Percentiles rank a stretch among this genome's conserved stretches.
Conservation (phyloP, 1,140 invertebrate genomes). For the Drosophila yakuba region DNA sequence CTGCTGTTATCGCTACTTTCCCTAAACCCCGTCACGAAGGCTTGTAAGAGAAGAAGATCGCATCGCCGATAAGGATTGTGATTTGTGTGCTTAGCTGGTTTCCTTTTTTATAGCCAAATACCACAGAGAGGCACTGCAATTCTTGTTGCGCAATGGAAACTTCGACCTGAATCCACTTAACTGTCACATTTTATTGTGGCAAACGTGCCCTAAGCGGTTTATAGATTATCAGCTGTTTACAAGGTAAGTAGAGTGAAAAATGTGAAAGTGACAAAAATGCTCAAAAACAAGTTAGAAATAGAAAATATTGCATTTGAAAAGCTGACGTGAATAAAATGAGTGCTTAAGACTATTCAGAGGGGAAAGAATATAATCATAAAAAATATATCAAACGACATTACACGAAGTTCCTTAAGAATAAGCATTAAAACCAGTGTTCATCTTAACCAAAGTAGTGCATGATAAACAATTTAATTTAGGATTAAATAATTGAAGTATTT, state of each 20-base stretch:
- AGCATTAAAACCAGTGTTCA: too few species aligned
- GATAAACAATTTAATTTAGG: too few species aligned
- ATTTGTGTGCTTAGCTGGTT: slow-evolving; percentile 15
- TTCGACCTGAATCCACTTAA: slow-evolving; percentile 77
- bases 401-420: too few species aligned
- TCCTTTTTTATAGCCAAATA: slow-evolving; percentile 52
- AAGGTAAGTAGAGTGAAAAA: slow-evolving; percentile 51
- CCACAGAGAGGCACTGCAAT: slow-evolving; percentile 52
- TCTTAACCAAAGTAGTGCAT: too few species aligned
- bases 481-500: too few species aligned
- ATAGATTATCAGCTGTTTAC: slow-evolving; percentile 66
- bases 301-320: background rate
- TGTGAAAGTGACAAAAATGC: background rate
- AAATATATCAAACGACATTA: too few species aligned
- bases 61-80: slow-evolving; percentile 22
- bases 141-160: slow-evolving; percentile 69
- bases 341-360: too few species aligned
- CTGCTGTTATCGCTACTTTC: slow-evolving; percentile 57
- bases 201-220: slow-evolving; percentile 63
- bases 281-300: background rate
- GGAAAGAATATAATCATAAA: too few species aligned
- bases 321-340: too few species aligned
- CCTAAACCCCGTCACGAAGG: slow-evolving; percentile 45
- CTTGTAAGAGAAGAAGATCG: slow-evolving; percentile 47
- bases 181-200: slow-evolving; percentile 58